Evolutionary conservation across 2,888 invertebrate species (phyloP), one percentile per base, ranked within the genome.

Genomic region (Drosophila infuscata): DNA sequence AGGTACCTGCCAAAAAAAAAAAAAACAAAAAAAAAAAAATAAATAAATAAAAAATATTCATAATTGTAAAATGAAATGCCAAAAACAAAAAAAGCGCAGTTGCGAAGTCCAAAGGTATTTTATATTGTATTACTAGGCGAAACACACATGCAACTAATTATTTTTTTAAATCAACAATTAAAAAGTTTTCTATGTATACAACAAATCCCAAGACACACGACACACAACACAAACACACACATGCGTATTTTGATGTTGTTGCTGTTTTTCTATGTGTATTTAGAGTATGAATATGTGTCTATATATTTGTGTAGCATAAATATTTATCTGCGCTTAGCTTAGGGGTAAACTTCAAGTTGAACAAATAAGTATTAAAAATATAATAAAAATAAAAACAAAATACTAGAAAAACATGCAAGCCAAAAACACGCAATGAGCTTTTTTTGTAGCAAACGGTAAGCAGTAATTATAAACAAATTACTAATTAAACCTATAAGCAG

Each of bases 1-100:
- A 83, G 88, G 90, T 90, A 90, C 90, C 90, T 90, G 90, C 88
- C 79, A 85, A 70, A 68, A 70, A 59, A 32, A 43, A 20, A 15
- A 57, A 0, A 2, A 30, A 25, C n/a, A 57, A 20, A 4, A 11
- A 17, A 25, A 51, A 20, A 1, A 51, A 32, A 49, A 49, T 25
- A 69, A 72, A 41, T 15, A 63, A 60, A 36, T 48, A 69, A 64
- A 64, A 41, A 15, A 64, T 74, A 52, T 69, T 81, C 65, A 74
- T 64, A 68, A 59, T 52, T 60, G 52, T 70, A 62, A 63, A 66
- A 71, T 57, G 46, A 79, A 56, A 57, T 79, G 78, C 35, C 33
- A 20, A 53, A 38, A 25, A 53, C 20, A 63, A 46, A 35, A 62
- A 54, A 38, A n/a, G n/a, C 17, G 36, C 72, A 76, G 53, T 30